Evolutionary conservation across 2,113 vertebrate species (phyloP).

Genomic region (Sturnira hondurensis): DNA sequence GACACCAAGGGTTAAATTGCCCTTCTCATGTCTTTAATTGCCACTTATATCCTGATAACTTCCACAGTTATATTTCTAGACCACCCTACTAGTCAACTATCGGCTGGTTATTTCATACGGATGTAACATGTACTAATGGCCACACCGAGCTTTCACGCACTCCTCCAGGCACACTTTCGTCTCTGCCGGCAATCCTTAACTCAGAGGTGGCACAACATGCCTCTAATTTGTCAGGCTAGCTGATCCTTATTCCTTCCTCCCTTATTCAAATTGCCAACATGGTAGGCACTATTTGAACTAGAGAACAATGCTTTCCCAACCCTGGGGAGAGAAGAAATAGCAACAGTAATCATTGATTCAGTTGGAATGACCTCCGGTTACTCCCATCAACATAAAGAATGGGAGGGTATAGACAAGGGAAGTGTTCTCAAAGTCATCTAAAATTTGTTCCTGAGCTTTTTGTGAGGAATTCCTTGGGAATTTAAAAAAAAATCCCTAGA

Average conservation of each 20-base stretch:
- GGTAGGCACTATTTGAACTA: background rate
- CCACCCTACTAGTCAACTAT: background rate
- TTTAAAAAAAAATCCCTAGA: background rate
- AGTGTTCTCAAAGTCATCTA: background rate
- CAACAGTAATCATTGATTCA: background rate
- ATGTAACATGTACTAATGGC: background rate
- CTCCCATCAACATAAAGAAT: background rate
- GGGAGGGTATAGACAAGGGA: background rate
- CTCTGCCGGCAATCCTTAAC: background rate
- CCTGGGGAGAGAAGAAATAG: background rate
- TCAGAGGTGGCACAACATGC: background rate
- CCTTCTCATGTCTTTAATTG: background rate
- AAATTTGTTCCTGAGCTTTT: background rate
- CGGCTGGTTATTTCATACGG: background rate
- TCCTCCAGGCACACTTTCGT: background rate
- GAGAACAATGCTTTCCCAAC: background rate
- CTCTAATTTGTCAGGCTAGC: background rate
- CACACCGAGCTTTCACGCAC: background rate
- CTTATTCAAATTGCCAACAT: background rate
- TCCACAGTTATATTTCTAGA: background rate
- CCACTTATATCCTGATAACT: background rate
- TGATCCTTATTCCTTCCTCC: background rate
- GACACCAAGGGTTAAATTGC: background rate
- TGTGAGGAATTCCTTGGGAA: background rate
- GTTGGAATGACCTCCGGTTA: background rate